Conservation (phyloP, 2,888 invertebrate species). For the Hoplodrina blanda region DNA sequence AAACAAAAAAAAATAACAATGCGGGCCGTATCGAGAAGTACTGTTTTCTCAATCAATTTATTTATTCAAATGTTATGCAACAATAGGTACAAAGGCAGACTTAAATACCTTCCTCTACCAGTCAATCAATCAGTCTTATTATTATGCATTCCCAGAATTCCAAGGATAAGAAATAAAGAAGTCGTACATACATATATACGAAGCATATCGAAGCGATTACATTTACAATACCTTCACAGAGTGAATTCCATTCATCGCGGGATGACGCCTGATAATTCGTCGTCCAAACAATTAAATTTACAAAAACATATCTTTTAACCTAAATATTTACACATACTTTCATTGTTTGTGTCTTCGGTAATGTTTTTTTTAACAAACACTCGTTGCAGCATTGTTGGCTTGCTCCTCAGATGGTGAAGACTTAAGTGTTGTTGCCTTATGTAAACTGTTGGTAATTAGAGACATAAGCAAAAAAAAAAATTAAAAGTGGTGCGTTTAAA, state of each 20-base stretch:
- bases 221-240: slow-evolving; percentile 15
- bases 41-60: too few species aligned
- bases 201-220: not conserved
- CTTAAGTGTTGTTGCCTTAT: not conserved
- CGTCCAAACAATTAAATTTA: slow-evolving; percentile 43
- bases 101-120: too few species aligned
- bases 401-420: slow-evolving; percentile 30
- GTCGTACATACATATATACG: not conserved
- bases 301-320: slow-evolving; percentile 46
- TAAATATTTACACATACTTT: slow-evolving; percentile 51
- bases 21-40: too few species aligned
- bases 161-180: too few species aligned
- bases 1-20: too few species aligned
- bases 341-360: slow-evolving; percentile 41
- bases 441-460: not conserved
- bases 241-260: slow-evolving; percentile 21
- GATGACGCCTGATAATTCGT: slow-evolving; percentile 2
- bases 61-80: too few species aligned
- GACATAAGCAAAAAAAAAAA: not conserved
- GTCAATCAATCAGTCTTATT: too few species aligned
- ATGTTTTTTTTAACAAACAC: slow-evolving; percentile 28
- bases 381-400: slow-evolving; percentile 25
- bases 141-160: too few species aligned
- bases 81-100: too few species aligned
- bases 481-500: slow-evolving; percentile 5